Base-by-base conservation (phyloP, 2,888 invertebrate species). In the Shargacucullia verbasci region DNA sequence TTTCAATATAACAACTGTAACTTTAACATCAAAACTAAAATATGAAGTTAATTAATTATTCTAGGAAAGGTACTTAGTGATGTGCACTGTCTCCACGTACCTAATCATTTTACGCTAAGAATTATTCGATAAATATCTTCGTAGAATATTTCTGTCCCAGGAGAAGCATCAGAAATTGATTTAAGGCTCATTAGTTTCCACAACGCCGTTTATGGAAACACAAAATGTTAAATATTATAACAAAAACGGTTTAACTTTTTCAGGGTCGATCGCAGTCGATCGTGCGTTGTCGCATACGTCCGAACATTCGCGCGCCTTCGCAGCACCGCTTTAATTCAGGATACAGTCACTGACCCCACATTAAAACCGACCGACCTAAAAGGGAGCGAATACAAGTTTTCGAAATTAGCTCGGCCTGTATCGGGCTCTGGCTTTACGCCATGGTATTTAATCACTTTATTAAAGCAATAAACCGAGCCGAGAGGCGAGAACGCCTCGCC, bases 371-470 rank as follows among this genome's bases (percentile, higher is more conserved):
- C 60, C 71, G 76, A 74, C 76, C 78, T 66, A 82, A 82, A 81
- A 79, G 77, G 75, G 76, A 78, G 76, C 78, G 72, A 73, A 76
- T 80, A 78, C 80, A 82, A 84, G 83, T 83, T 85, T 85, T 85
- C 84, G 80, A 87, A 89, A 89, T 89, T 88, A 89, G 86, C 85
- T 83, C 81, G 69, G 76, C 68, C 81, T 77, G 82, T 81, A 81
- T 79, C 78, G 80, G 73, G 71, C 73, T 74, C 73, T 84, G 82
- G 84, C 85, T 83, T 84, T 84, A 83, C 86, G 85, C 84, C 82
- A 83, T 83, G 85, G 80, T 86, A 88, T 89, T 90, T 88, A 89
- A 89, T 89, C 89, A 89, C 89, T 88, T 87, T 88, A 87, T 84
- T 88, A 89, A 89, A 85, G 84, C 87, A 82, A 86, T 89, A 89